Conservation (phyloP, 2,797 vertebrate genomes). For the Pelochelys cantorii region DNA sequence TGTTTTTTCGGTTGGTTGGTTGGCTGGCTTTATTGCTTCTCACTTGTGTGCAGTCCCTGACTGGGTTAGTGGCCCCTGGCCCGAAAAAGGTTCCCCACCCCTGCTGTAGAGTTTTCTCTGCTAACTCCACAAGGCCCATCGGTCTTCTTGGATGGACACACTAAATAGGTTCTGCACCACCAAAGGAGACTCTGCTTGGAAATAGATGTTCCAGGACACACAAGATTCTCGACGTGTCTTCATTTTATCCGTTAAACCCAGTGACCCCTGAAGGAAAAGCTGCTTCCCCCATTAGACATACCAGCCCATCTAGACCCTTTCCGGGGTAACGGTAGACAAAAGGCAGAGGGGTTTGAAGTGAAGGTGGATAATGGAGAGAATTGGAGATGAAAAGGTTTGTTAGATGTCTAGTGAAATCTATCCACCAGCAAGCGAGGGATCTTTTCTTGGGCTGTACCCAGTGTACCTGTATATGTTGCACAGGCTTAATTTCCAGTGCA, state of each 20-base stretch:
- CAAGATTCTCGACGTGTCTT: background rate
- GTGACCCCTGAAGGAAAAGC: background rate
- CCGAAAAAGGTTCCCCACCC: too few relatives aligned
- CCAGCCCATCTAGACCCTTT: background rate
- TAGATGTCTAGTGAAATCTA: background rate
- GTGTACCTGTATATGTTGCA: background rate
- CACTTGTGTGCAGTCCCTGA: too few relatives aligned
- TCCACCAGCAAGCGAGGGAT: background rate
- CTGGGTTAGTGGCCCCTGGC: too few relatives aligned
- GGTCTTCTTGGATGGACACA: background rate
- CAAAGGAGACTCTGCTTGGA: background rate
- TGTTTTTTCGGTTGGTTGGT: too few relatives aligned
- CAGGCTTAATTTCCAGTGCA: too few relatives aligned
- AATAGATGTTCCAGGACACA: background rate
- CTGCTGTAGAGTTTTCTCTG: background rate
- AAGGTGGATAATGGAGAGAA: background rate
- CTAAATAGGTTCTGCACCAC: too few relatives aligned
- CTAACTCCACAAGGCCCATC: background rate
- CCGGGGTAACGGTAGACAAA: background rate
- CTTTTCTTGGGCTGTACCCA: slow-evolving; percentile 25
- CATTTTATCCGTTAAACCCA: background rate
- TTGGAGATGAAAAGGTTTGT: background rate
- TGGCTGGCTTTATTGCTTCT: too few relatives aligned
- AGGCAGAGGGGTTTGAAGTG: slow-evolving; percentile 17
- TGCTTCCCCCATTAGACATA: background rate